phyloP scores from a whole-genome alignment of 2,888 invertebrate genomes.

The Troides aeacus region DNA sequence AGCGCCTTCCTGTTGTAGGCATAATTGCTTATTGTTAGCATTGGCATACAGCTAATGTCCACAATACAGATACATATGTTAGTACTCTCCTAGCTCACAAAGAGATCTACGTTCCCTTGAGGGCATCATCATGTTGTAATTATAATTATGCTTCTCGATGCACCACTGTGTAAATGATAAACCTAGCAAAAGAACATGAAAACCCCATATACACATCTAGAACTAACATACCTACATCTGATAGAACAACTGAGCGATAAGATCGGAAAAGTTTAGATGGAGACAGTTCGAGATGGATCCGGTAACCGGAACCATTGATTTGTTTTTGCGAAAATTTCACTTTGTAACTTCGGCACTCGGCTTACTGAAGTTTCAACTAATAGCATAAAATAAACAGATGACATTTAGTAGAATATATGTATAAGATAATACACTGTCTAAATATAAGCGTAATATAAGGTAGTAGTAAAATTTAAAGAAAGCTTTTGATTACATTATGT shows the following conservation, averaged over 20 bases:
- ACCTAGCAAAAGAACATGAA: not conserved
- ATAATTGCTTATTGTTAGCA: no score
- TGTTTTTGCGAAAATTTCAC: slow-evolving; percentile 14
- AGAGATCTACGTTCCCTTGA: no score
- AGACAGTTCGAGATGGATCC: slow-evolving; percentile 25
- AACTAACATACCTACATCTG: slow-evolving; percentile 1
- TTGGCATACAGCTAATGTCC: no score
- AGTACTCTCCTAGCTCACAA: no score
- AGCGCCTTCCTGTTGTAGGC: no score
- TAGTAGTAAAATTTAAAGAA: not conserved
- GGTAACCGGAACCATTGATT: slow-evolving; percentile 14
- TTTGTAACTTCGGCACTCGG: slow-evolving; percentile 8
- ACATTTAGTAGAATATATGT: not conserved
- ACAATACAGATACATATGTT: no score
- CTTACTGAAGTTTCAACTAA: not conserved
- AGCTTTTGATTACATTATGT: not conserved
- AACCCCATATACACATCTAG: not conserved
- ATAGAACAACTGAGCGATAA: slow-evolving; percentile 19
- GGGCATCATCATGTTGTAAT: no score
- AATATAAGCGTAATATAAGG: not conserved
- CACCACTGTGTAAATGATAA: not conserved
- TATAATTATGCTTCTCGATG: no score
- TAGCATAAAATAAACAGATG: not conserved
- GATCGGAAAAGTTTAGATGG: slow-evolving; percentile 26
- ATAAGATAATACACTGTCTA: not conserved